Percentiles rank a stretch among this genome's conserved stretches.
phyloP scores from a whole-genome alignment of 2,113 vertebrate species.

The Thamnaconus septentrionalis region DNA sequence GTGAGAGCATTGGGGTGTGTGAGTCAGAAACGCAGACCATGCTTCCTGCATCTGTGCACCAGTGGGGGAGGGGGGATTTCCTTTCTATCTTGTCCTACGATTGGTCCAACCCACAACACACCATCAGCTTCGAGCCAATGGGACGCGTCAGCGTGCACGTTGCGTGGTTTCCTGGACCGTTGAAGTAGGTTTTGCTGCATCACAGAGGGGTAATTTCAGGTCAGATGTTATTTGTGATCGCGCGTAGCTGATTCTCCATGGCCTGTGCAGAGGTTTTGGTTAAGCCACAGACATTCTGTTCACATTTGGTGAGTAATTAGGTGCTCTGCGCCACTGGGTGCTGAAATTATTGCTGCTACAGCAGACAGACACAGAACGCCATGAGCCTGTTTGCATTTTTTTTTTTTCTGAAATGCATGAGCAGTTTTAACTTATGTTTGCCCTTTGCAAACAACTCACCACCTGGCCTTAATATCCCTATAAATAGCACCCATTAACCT shows the following conservation, averaged over 20 bases:
- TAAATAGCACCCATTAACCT: conserved; percentile 22
- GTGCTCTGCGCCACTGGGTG: too few species aligned
- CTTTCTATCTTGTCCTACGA: conserved; percentile 20
- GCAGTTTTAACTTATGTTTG: conserved; percentile 2
- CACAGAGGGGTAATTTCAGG: conserved; percentile 36
- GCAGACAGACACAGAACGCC: too few species aligned
- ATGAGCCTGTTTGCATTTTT: too few species aligned
- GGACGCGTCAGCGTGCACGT: conserved; percentile 18
- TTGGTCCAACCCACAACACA: conserved; percentile 73
- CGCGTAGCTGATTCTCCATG: too few species aligned
- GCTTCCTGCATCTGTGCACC: not conserved
- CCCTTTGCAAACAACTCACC: conserved; percentile 23
- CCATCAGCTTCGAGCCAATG: conserved; percentile 60
- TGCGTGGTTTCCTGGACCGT: conserved; percentile 5
- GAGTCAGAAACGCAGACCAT: conserved; percentile 11
- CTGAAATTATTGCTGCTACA: too few species aligned
- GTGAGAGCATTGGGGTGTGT: not conserved
- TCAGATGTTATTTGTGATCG: conserved; percentile 13
- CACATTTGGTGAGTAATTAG: too few species aligned
- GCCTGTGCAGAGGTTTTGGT: too few species aligned
- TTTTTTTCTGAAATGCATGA: too few species aligned
- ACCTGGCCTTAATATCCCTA: conserved; percentile 14
- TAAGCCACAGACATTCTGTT: too few species aligned
- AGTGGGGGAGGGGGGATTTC: conserved; percentile 7
- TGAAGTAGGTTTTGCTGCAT: not conserved